These are phyloP conservation scores for Pedetes capensis DNA, from an alignment of 2,113 vertebrate species.

Conservation along the genomic window DNA sequence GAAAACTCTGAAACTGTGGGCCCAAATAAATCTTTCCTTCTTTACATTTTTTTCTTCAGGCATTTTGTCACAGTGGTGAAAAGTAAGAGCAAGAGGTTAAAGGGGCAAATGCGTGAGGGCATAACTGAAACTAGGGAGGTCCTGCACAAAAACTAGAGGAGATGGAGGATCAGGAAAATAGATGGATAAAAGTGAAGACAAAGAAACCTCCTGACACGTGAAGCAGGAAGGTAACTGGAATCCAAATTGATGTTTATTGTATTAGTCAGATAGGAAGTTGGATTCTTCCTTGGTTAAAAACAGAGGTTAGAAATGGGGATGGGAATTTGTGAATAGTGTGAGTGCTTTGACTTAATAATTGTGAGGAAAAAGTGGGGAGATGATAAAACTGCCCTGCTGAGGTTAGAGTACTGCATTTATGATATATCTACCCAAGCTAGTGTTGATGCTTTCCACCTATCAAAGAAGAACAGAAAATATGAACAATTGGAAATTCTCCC, in stretches of 20 bases:
- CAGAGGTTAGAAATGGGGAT: not conserved
- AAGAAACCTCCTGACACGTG: not conserved
- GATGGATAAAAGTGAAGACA: not conserved
- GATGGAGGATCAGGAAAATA: not conserved
- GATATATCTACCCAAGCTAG: not conserved
- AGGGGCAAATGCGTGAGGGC: not conserved
- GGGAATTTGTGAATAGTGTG: not conserved
- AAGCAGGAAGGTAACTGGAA: not conserved
- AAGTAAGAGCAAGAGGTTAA: not conserved
- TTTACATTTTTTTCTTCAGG: no score
- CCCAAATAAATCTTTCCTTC: no score
- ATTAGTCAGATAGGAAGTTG: not conserved
- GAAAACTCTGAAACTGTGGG: no score
- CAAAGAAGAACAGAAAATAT: not conserved
- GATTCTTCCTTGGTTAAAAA: not conserved
- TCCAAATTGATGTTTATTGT: not conserved
- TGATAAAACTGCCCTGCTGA: not conserved
- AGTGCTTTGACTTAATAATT: not conserved
- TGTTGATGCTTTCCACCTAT: not conserved
- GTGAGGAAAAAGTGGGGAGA: not conserved
- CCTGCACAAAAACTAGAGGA: not conserved
- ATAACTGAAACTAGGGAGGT: not conserved
- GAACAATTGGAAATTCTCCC: not conserved
- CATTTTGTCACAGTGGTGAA: no score
- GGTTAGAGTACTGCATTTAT: not conserved